Base-by-base conservation (phyloP, 2,797 vertebrate genomes). In the Gymnoscopelus braueri region DNA sequence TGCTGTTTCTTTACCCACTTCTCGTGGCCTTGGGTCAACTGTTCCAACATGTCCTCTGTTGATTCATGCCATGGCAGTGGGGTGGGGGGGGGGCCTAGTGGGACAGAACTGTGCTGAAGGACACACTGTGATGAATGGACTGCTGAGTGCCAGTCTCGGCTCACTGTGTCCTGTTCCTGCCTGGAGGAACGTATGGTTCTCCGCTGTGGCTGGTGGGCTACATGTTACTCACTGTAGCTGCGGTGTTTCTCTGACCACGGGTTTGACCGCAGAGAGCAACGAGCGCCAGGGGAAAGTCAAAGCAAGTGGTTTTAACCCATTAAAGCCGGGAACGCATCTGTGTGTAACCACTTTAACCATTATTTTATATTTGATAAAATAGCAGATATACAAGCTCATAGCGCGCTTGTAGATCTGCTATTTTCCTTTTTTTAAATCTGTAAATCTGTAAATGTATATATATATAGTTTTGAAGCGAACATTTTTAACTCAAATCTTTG, bases 31-130 rank as follows among this genome's bases (percentile, higher is more conserved):
- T 71, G 75, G 84, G 85, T 83, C 80, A 84, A 80, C 84, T 84
- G 88, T 88, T 86, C 78, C 78, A 77, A 86, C 84, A 79, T 81
- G 86, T 90, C 77, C 76, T 84, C 66, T 78, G 79, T 81, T 87
- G 84, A 88, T 84, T 84, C 82, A 84, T 68, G 55, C 73, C 72
- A 78, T 69, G 59, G 80, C 80, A 71, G 78, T 61, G 44, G 71
- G 19, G 19, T 19, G 19, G 19, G 19, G 19, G 19, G 19, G 19
- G 7, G 9, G 73, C 71, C 87, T 74, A 53, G 67, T n/a, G 83
- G 82, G 86, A 84, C 66, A 73, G 74, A 82, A 60, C 63, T 62
- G 5, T 5, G 80, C 89, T 82, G 74, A 79, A 84, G 88, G 88
- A 88, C 85, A 83, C 32, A 60, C 32, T 51, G 63, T 90, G 87